Percentiles rank a stretch among this genome's conserved stretches.
These are phyloP conservation scores for Tiliacea aurago DNA, from an alignment of 2,888 invertebrate genomes.

Conservation along the genomic window DNA sequence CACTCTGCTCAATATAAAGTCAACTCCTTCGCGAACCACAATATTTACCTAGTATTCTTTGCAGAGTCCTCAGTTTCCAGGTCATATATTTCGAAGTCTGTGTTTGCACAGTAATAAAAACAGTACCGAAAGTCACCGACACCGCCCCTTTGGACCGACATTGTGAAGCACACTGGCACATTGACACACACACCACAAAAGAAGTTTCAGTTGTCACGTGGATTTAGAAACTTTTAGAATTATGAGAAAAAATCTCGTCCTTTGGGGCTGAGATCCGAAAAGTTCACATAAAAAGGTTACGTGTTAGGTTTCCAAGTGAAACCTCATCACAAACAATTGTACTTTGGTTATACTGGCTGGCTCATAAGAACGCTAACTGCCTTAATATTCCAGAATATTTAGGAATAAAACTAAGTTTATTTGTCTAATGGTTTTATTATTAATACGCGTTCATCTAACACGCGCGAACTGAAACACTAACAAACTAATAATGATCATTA, in stretches of 20 bases:
- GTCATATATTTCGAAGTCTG: conserved; percentile 87
- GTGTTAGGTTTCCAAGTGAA: conserved; percentile 7
- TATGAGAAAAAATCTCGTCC: neutral
- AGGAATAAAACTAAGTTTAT: neutral
- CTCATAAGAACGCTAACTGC: neutral
- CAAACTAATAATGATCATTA: conserved; percentile 72
- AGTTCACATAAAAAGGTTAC: neutral
- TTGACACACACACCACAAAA: conserved; percentile 72
- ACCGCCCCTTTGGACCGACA: conserved; percentile 83
- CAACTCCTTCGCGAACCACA: neutral
- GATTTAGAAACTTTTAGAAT: neutral
- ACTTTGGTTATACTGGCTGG: neutral
- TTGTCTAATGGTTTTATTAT: neutral
- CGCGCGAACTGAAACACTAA: conserved; percentile 60
- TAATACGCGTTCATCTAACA: conserved; percentile 20
- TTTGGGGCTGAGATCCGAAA: neutral
- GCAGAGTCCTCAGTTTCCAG: conserved; percentile 78
- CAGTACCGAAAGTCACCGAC: conserved; percentile 82
- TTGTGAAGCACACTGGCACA: conserved; percentile 71
- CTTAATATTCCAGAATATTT: neutral
- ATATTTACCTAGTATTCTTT: conserved; percentile 69
- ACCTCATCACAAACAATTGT: neutral
- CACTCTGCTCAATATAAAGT: no score
- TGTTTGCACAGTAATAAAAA: conserved; percentile 82
- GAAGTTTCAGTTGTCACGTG: conserved; percentile 3